Conservation (phyloP, 2,797 vertebrate genomes). For the Darevskia mixta region DNA sequence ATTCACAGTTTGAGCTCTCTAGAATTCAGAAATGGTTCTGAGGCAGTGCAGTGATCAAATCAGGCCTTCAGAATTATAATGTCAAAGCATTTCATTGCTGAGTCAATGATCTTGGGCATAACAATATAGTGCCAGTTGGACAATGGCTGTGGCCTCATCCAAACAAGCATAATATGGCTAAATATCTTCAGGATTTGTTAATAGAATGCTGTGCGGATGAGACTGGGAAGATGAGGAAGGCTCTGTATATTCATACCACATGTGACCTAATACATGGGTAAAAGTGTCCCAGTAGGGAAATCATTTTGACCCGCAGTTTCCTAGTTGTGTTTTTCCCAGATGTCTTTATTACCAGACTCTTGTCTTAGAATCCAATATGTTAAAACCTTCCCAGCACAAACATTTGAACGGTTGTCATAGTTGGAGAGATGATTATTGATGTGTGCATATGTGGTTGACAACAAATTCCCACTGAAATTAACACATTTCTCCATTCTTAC, state of each 20-base stretch:
- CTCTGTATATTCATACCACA: background rate
- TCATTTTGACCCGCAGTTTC: background rate
- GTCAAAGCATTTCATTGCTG: background rate
- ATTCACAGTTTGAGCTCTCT: background rate
- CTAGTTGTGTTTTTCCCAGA: background rate
- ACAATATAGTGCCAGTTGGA: background rate
- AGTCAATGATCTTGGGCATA: background rate
- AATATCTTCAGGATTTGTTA: background rate
- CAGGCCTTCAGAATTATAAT: background rate
- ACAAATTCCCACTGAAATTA: background rate
- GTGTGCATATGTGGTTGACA: background rate
- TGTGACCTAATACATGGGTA: background rate
- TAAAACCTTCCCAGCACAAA: background rate
- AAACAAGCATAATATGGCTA: background rate
- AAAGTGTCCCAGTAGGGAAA: slow-evolving; percentile 1
- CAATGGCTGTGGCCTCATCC: background rate
- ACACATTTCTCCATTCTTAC: background rate
- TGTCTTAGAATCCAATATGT: background rate
- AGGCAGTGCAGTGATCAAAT: background rate
- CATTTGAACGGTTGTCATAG: too few relatives aligned
- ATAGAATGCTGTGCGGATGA: background rate
- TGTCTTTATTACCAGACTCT: background rate
- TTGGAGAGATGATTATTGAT: too few relatives aligned
- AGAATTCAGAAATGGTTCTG: background rate
- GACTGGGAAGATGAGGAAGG: background rate